Evolutionary conservation across 2,888 invertebrate genomes (phyloP), one percentile per base, ranked within the genome.

Genomic region (Lithodes maja): DNA sequence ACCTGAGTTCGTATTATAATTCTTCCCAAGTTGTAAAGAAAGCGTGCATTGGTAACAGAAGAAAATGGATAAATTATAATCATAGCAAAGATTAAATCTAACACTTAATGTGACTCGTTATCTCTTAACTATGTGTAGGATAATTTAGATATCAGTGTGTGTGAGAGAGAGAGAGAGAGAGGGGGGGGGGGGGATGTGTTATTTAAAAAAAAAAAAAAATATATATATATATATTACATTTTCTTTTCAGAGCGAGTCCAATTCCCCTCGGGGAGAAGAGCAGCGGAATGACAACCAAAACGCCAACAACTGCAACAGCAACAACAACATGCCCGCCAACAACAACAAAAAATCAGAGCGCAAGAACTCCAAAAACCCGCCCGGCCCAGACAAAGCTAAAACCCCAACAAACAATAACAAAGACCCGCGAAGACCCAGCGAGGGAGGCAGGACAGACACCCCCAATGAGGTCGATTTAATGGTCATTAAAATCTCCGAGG

Each of bases 401-500:
- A 12, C 12, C 5, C 5, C 61, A 61, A 7, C 61, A 5, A 77
- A 49, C 3, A 3, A 55, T 33, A 75, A 75, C 84, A 53, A 7
- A 2, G 75, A 75, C 49, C 17, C n/a, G 17, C 9, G 52, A 2
- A 49, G 50, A 15, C 9, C 49, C 61, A 68, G 52, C 15, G 33
- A n/a, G 17, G 49, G 54, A 17, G 86, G 81, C 81, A 50, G 55
- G 61, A 33, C 33, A 33, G 86, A 74, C 74, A 55, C 86, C 81
- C 86, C 86, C 2, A 17, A 50, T 54, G 86, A 86, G 50, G 55
- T 81, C 53, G 86, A 86, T 53, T 69, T 86, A 53, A 86, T 75
- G 81, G 86, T 75, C 49, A 86, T 86, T 54, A 81, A 81, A 69
- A 61, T 82, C 49, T 81, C 81, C 2, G 86, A 86, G 50, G 81